A percentile compares a stretch with the other conserved stretches of the same genome.
Evolutionary conservation across 2,113 vertebrate species (phyloP).

Genomic region (Dromas ardeola): DNA sequence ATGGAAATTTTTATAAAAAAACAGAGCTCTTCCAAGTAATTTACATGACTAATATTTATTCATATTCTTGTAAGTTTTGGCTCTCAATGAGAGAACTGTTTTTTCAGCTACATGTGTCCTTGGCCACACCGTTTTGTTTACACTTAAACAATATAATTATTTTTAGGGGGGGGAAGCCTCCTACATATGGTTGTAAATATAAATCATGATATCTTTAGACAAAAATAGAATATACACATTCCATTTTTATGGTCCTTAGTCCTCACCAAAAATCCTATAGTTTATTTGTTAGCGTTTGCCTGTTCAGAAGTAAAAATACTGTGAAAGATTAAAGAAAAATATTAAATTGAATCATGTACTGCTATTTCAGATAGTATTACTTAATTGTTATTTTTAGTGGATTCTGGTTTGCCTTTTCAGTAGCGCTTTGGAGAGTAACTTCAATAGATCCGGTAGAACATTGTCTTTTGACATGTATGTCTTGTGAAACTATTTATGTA

Average conservation of each 20-base stretch:
- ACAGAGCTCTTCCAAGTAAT: background rate
- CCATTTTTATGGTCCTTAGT: background rate
- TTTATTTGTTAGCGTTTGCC: background rate
- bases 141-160: background rate
- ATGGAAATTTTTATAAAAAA: too few relatives aligned
- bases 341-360: background rate
- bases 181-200: background rate
- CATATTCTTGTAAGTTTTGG: background rate
- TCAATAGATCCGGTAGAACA: background rate
- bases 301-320: background rate
- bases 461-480: background rate
- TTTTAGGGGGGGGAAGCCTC: background rate
- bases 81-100: background rate
- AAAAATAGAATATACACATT: background rate
- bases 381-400: background rate
- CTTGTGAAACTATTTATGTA: background rate
- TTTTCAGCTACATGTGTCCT: conserved; percentile 6
- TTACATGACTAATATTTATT: background rate
- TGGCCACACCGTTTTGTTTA: background rate
- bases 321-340: background rate
- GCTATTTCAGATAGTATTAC: background rate
- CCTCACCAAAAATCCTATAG: background rate
- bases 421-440: conserved; percentile 29
- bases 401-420: background rate
- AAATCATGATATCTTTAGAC: background rate